phyloP scores from a whole-genome alignment of 1,140 invertebrate genomes.

The Phenacoccus solenopsis region DNA sequence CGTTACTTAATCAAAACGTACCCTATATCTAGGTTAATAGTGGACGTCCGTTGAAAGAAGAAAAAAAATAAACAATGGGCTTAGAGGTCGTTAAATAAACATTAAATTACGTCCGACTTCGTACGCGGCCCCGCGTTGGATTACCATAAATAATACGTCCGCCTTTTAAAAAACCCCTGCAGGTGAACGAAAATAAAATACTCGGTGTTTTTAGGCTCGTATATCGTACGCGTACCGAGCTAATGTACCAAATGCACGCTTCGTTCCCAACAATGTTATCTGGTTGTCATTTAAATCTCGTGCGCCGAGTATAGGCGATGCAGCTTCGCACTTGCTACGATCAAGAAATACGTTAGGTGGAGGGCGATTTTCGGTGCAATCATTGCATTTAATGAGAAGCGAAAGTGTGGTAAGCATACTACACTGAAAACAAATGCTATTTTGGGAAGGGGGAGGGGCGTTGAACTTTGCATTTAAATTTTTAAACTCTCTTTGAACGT shows the following conservation, averaged over 20 bases:
- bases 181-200: neutral
- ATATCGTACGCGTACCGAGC: neutral
- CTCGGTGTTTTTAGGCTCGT: neutral
- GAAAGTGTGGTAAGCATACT: no score
- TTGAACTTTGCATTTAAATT: no score
- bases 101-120: neutral
- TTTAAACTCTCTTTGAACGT: no score
- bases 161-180: neutral
- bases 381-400: no score
- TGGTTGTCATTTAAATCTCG: neutral
- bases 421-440: no score
- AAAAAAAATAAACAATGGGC: neutral
- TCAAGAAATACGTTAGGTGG: no score
- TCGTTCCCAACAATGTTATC: neutral
- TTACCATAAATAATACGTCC: neutral
- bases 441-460: no score
- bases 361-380: no score
- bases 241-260: neutral
- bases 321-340: neutral
- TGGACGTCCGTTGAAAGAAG: neutral
- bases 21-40: neutral
- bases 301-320: neutral
- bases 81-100: slow-evolving; percentile 1
- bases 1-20: neutral
- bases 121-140: neutral